Conservation (phyloP, 2,797 vertebrate genomes). For the Coilia nasus region DNA sequence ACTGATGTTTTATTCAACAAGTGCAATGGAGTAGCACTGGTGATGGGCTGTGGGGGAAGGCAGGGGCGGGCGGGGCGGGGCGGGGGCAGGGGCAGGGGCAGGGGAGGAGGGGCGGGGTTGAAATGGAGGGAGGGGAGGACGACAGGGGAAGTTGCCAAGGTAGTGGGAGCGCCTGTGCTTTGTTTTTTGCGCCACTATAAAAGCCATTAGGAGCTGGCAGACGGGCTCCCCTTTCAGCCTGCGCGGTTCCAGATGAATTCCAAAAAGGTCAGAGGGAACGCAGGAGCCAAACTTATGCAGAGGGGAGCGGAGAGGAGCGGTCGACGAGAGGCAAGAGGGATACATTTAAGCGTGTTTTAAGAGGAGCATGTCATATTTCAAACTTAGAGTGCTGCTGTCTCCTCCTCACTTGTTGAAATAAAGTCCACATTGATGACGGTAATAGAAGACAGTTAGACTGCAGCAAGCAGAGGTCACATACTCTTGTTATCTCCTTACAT, state of each 20-base stretch:
- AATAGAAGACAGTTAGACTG: not conserved
- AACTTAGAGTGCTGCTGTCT: constrained; percentile 23
- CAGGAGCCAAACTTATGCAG: constrained; percentile 32
- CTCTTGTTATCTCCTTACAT: not conserved
- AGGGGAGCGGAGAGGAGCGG: not conserved
- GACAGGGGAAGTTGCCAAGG: constrained; percentile 39
- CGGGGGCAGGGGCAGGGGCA: constrained; percentile 7
- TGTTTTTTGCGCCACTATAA: constrained; percentile 47
- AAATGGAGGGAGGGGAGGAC: constrained; percentile 45
- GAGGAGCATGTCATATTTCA: constrained; percentile 32
- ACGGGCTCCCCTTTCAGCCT: constrained; percentile 43
- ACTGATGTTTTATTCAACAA: constrained; percentile 81
- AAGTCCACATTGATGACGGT: not conserved
- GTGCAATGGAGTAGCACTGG: constrained; percentile 52
- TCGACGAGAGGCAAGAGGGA: not conserved
- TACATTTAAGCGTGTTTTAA: constrained; percentile 21
- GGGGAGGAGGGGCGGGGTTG: constrained; percentile 29
- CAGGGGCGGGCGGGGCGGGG: not conserved
- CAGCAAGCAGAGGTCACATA: not conserved
- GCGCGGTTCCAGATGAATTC: constrained; percentile 37
- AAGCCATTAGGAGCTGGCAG: constrained; percentile 41
- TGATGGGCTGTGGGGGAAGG: constrained; percentile 31
- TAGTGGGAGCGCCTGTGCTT: constrained; percentile 46
- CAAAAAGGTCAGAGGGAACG: constrained; percentile 47
- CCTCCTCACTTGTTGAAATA: not conserved